Conservation (phyloP, 2,113 vertebrate genomes). For the Athene cunicularia region DNA sequence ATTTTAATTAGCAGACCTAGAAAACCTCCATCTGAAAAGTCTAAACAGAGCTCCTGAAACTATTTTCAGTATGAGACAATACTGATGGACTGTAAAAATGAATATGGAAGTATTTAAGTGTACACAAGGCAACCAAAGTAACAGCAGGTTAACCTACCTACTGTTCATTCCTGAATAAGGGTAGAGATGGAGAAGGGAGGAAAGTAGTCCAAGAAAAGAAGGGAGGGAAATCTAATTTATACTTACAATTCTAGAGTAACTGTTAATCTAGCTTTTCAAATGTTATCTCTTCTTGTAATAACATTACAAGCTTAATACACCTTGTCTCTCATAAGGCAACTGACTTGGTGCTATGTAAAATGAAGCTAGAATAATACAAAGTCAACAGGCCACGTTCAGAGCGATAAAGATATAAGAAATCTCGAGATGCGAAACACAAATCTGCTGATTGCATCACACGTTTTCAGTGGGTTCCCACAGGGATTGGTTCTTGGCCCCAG, state of each 20-base stretch:
- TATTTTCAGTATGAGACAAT: background rate
- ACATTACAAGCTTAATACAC: background rate
- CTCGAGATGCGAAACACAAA: background rate
- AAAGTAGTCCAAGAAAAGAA: background rate
- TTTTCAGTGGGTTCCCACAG: background rate
- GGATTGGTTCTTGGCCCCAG: background rate
- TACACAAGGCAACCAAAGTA: background rate
- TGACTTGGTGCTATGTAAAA: background rate
- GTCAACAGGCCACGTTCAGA: background rate
- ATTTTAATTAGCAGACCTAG: slow-evolving; percentile 12
- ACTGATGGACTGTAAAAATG: background rate
- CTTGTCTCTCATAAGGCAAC: rapidly evolving
- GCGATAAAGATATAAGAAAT: background rate
- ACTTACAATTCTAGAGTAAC: background rate
- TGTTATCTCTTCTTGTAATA: background rate
- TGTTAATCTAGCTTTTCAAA: background rate
- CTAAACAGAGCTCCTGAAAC: slow-evolving; percentile 9
- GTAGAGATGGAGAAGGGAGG: background rate
- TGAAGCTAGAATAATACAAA: background rate
- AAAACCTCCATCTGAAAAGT: background rate
- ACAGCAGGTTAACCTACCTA: background rate
- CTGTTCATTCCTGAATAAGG: background rate
- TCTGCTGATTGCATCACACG: background rate
- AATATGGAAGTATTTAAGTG: background rate
- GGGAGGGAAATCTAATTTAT: background rate